phyloP scores from a whole-genome alignment of 2,797 vertebrate genomes.

The Capromys pilorides region DNA sequence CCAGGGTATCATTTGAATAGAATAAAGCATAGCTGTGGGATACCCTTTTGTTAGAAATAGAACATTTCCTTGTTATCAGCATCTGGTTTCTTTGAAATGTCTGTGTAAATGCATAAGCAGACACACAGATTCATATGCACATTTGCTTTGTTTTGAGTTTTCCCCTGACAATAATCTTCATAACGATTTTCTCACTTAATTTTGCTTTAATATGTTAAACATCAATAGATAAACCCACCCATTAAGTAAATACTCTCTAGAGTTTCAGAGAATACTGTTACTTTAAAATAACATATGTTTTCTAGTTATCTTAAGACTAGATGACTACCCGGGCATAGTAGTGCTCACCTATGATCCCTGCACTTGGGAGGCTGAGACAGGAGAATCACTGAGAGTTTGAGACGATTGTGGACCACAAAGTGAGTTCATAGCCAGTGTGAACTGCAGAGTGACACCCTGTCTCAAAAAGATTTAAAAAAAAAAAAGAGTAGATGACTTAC shows the following conservation, averaged over 20 bases:
- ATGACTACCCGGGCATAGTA: neutral
- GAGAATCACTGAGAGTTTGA: too few relatives aligned
- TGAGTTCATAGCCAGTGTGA: too few relatives aligned
- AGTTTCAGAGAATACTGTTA: neutral
- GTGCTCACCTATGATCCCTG: too few relatives aligned
- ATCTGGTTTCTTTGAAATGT: neutral
- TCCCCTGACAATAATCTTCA: conserved; percentile 34
- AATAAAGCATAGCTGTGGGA: neutral
- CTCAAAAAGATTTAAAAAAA: too few relatives aligned
- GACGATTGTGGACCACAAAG: too few relatives aligned
- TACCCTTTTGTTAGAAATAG: neutral
- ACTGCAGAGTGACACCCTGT: too few relatives aligned
- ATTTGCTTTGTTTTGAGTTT: conserved; percentile 31
- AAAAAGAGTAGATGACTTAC: neutral
- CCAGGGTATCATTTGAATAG: neutral
- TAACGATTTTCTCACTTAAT: neutral
- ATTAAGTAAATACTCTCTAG: neutral
- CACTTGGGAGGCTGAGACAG: too few relatives aligned
- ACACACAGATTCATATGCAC: fast-evolving
- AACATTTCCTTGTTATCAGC: neutral
- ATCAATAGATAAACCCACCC: neutral
- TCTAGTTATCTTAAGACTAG: neutral
- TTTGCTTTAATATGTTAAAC: conserved; percentile 28
- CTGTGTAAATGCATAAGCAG: fast-evolving
- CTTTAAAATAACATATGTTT: conserved; percentile 5